Conservation (phyloP, 2,113 vertebrate genomes). For the Australoheros scitulus region DNA sequence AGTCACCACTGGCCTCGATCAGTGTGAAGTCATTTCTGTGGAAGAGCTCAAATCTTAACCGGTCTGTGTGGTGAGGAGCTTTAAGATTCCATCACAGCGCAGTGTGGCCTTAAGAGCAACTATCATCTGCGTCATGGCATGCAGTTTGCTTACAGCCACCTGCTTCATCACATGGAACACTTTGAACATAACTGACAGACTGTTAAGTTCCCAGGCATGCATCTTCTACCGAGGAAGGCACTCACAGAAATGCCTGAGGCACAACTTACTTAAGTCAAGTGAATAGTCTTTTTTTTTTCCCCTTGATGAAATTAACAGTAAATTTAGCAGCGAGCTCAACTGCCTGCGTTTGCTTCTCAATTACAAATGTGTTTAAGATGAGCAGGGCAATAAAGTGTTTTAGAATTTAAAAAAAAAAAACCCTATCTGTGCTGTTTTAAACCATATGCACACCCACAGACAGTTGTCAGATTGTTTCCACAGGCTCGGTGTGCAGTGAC, state of each 20-base stretch:
- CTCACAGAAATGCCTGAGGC: conserved; percentile 59
- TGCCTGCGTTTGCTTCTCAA: conserved; percentile 9
- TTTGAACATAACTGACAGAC: conserved; percentile 63
- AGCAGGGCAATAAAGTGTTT: neutral
- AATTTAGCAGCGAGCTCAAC: conserved; percentile 13
- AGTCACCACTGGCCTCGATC: neutral
- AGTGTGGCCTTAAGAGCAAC: conserved; percentile 36
- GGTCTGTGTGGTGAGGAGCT: neutral
- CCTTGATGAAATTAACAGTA: conserved; percentile 7
- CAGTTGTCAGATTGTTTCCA: neutral
- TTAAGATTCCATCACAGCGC: conserved; percentile 31
- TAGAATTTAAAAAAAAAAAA: neutral
- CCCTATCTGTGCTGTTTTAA: neutral
- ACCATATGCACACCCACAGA: neutral
- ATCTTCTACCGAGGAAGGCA: conserved; percentile 65
- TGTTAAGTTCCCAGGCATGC: conserved; percentile 55
- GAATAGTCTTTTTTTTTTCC: conserved; percentile 23
- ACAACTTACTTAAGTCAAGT: conserved; percentile 44
- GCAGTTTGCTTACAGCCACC: conserved; percentile 52
- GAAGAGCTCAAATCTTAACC: neutral
- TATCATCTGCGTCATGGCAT: conserved; percentile 36
- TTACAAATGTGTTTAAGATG: neutral
- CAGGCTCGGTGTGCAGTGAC: conserved; percentile 19
- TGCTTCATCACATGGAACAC: conserved; percentile 63
- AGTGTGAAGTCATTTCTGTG: neutral